phyloP scores from a whole-genome alignment of 2,888 invertebrate species.

The Microplitis manilae region DNA sequence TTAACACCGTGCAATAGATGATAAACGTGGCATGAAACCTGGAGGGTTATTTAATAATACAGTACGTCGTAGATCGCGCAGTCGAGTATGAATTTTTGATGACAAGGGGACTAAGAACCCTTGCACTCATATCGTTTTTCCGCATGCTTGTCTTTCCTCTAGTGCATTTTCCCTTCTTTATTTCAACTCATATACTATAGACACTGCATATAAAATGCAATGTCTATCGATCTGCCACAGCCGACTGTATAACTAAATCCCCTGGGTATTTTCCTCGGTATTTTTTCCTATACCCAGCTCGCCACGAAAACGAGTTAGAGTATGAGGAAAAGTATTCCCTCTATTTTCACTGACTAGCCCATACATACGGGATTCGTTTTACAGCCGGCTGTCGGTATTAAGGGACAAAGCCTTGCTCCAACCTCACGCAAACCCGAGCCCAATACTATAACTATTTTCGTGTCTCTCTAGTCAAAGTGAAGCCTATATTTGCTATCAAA shows the following conservation, averaged over 20 bases:
- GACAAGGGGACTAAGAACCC: conserved; percentile 15
- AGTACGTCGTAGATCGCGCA: conserved; percentile 12
- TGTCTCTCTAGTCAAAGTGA: neutral
- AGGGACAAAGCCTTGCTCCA: neutral
- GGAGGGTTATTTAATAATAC: conserved; percentile 43
- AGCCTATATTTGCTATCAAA: conserved; percentile 1
- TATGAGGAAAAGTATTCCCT: neutral
- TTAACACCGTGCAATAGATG: conserved; percentile 6
- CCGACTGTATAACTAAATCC: neutral
- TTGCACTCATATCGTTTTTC: neutral
- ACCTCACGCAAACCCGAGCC: neutral
- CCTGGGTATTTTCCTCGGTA: neutral
- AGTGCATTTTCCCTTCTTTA: neutral
- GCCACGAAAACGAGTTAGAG: neutral
- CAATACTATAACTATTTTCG: neutral
- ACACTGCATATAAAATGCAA: neutral
- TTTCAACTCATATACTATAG: neutral
- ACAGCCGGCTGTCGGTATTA: neutral
- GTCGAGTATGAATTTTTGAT: conserved; percentile 44
- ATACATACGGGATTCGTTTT: neutral
- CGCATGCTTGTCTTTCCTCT: neutral
- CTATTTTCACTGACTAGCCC: neutral
- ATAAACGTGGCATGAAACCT: conserved; percentile 4
- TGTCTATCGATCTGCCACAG: neutral
- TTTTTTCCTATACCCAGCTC: neutral